phyloP scores from a whole-genome alignment of 92 coral and sea anemone species.

The Palythoa caribaeorum region DNA sequence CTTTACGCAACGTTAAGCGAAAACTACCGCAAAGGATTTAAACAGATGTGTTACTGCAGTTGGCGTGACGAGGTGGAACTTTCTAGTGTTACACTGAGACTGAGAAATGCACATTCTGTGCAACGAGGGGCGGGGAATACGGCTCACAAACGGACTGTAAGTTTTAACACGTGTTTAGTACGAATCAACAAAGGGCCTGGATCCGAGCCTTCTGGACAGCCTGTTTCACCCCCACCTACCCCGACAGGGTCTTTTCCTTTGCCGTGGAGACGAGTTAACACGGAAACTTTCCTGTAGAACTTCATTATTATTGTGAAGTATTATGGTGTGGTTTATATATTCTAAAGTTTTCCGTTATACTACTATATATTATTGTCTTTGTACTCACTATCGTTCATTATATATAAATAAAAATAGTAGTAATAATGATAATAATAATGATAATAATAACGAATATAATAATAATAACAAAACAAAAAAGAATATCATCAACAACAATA shows the following conservation, averaged over 20 bases:
- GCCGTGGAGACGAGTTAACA: not conserved
- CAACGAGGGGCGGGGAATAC: not conserved
- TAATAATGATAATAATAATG: no score
- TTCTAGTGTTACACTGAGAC: not conserved
- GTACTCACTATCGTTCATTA: no score
- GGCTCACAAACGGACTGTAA: not conserved
- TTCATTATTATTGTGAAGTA: no score
- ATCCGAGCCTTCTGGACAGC: no score
- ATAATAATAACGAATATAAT: not conserved
- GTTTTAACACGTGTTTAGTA: not conserved
- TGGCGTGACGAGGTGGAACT: not conserved
- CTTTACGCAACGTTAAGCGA: slow-evolving; percentile 29
- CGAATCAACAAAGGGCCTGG: not conserved
- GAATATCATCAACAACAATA: not conserved
- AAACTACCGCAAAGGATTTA: slow-evolving; percentile 36
- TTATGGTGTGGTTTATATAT: no score
- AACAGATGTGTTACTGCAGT: not conserved
- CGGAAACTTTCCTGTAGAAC: slow-evolving; percentile 11
- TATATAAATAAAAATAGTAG: not conserved
- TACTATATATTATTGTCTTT: no score
- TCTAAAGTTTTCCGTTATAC: no score
- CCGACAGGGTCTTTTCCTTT: slow-evolving; percentile 7
- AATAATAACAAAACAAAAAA: no score
- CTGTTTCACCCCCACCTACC: not conserved
- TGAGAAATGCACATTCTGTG: not conserved